Conservation (phyloP, 2,113 vertebrate species). For the Elgaria multicarinata region DNA sequence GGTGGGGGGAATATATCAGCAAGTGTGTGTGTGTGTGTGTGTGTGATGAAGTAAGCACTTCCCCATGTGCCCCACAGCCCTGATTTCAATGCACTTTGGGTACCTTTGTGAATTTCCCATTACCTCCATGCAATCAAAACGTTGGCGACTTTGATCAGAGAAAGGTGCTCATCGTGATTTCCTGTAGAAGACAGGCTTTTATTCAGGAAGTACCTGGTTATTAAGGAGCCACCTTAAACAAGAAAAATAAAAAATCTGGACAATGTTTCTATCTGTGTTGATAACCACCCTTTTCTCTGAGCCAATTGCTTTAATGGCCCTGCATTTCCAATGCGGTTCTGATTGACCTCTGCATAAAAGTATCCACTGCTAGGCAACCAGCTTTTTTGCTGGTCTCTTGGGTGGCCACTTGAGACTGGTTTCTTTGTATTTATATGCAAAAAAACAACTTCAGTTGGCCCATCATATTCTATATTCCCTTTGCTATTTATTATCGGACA, state of each 20-base stretch:
- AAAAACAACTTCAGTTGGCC: slow-evolving; percentile 12
- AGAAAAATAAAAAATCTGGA: background rate
- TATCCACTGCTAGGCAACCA: background rate
- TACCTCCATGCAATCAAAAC: background rate
- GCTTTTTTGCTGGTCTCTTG: slow-evolving; percentile 15
- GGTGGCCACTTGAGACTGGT: background rate
- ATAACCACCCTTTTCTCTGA: background rate
- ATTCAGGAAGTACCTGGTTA: background rate
- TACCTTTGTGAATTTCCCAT: background rate
- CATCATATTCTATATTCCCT: slow-evolving; percentile 28
- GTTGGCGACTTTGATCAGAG: background rate
- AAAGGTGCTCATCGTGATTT: background rate
- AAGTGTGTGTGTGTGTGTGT: background rate
- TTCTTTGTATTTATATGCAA: slow-evolving; percentile 16
- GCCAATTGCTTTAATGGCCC: background rate
- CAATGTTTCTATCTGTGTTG: background rate
- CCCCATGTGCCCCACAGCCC: background rate
- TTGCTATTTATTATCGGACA: slow-evolving; percentile 39
- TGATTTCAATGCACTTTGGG: background rate
- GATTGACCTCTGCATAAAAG: slow-evolving; percentile 21
- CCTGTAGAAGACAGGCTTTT: background rate
- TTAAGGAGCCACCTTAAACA: background rate
- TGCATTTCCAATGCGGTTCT: slow-evolving; percentile 20
- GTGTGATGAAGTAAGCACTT: background rate
- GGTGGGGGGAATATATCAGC: background rate